A percentile compares a stretch with the other conserved stretches of the same genome.
These are phyloP conservation scores for Berghia stephanieae DNA, from an alignment of 1,140 invertebrate genomes.

Conservation along the genomic window DNA sequence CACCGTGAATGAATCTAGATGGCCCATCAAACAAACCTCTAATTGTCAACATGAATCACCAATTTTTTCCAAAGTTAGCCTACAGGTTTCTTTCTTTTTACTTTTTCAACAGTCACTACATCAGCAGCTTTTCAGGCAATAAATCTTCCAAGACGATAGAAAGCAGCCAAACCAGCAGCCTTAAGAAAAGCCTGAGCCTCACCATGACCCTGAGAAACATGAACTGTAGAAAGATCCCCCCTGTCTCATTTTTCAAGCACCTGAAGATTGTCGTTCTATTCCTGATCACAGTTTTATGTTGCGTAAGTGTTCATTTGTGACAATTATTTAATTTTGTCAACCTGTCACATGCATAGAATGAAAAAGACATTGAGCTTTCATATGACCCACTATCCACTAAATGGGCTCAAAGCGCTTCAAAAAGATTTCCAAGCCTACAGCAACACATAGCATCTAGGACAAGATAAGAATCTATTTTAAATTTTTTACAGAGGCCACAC, in stretches of 20 bases:
- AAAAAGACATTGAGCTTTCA: too few relatives aligned
- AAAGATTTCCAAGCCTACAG: background rate
- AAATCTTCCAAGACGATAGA: too few relatives aligned
- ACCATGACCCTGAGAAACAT: background rate
- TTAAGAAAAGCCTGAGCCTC: background rate
- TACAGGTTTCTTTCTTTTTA: too few relatives aligned
- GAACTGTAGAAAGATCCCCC: slow-evolving; percentile 11
- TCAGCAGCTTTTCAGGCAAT: too few relatives aligned
- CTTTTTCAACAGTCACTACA: too few relatives aligned
- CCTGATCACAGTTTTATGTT: slow-evolving; percentile 22
- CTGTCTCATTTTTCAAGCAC: background rate
- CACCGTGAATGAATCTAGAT: slow-evolving; percentile 17
- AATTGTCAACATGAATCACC: background rate
- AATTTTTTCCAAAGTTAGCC: background rate
- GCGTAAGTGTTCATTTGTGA: slow-evolving; percentile 29
- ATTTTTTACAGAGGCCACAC: too few relatives aligned
- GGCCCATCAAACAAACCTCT: slow-evolving; percentile 1
- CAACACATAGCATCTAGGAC: background rate
- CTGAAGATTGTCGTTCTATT: slow-evolving; percentile 33
- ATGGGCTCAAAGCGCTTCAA: background rate
- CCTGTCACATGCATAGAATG: too few relatives aligned
- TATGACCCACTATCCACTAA: too few relatives aligned
- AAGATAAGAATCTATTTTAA: background rate
- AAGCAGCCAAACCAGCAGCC: background rate
- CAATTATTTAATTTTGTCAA: too few relatives aligned